Conservation (phyloP, 2,113 vertebrate species). For the Calonectris borealis region DNA sequence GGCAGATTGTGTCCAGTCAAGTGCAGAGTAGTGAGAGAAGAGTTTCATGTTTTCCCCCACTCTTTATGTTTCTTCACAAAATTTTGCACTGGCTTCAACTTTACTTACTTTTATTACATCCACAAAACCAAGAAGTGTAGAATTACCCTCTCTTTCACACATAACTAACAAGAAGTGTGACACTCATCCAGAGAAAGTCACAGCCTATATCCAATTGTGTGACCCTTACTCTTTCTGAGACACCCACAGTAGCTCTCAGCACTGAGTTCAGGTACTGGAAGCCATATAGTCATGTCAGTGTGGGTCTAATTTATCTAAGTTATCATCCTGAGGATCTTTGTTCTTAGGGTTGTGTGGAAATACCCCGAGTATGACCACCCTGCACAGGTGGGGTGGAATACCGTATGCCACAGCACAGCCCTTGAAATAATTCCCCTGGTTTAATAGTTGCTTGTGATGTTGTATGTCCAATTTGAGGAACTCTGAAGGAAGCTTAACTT, state of each 20-base stretch:
- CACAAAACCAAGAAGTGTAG: neutral
- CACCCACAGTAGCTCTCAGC: neutral
- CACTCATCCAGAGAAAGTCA: neutral
- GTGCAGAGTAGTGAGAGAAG: neutral
- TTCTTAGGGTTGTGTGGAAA: neutral
- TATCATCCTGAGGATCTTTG: neutral
- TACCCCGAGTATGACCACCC: neutral
- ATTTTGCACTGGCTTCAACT: neutral
- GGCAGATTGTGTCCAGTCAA: neutral
- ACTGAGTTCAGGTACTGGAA: neutral
- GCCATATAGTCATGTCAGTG: neutral
- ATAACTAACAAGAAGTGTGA: neutral
- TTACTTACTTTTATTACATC: neutral
- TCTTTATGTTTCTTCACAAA: neutral
- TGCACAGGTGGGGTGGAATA: neutral
- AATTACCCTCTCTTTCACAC: neutral
- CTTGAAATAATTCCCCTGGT: neutral
- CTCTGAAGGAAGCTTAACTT: neutral
- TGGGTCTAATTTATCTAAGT: neutral
- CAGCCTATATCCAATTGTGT: neutral
- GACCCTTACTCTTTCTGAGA: neutral
- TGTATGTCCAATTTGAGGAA: neutral
- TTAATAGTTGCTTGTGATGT: neutral
- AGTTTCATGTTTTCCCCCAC: neutral
- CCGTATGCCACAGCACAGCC: fast-evolving